Conservation (phyloP, 1,140 invertebrate genomes). For the Macrosteles quadrilineatus region DNA sequence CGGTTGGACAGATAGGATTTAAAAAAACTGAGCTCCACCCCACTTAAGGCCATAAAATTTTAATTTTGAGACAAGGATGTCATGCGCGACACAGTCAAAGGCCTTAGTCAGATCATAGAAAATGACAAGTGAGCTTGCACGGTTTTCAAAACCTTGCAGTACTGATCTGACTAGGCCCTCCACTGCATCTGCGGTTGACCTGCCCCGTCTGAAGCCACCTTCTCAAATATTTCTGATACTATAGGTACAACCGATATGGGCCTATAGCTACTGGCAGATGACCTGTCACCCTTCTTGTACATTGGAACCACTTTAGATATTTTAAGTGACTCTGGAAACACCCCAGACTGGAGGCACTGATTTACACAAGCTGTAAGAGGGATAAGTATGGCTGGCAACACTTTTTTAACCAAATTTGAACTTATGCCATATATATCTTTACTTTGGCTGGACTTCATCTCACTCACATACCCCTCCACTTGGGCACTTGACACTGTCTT, state of each 20-base stretch:
- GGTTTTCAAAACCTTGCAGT: not conserved
- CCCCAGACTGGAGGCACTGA: too few species aligned
- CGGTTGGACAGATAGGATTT: too few species aligned
- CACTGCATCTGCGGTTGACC: not conserved
- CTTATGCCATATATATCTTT: not conserved
- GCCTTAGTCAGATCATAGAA: not conserved
- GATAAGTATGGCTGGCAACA: not conserved
- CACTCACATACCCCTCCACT: not conserved
- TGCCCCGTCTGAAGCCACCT: not conserved
- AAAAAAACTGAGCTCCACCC: too few species aligned
- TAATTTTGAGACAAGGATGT: not conserved
- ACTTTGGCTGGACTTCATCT: not conserved
- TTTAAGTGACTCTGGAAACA: too few species aligned
- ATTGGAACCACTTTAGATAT: not conserved
- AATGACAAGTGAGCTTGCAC: not conserved
- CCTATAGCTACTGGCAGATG: too few species aligned
- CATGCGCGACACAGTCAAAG: not conserved
- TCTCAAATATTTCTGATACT: not conserved
- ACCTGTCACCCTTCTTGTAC: too few species aligned
- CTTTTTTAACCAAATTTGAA: not conserved
- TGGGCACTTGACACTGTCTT: not conserved
- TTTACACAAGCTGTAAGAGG: not conserved
- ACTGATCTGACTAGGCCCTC: not conserved
- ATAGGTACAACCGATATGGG: too few species aligned
- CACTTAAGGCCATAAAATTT: not conserved